Evolutionary conservation across 1,140 invertebrate genomes (phyloP), one percentile per base, ranked within the genome.

Genomic region (Zaprionus africanus): DNA sequence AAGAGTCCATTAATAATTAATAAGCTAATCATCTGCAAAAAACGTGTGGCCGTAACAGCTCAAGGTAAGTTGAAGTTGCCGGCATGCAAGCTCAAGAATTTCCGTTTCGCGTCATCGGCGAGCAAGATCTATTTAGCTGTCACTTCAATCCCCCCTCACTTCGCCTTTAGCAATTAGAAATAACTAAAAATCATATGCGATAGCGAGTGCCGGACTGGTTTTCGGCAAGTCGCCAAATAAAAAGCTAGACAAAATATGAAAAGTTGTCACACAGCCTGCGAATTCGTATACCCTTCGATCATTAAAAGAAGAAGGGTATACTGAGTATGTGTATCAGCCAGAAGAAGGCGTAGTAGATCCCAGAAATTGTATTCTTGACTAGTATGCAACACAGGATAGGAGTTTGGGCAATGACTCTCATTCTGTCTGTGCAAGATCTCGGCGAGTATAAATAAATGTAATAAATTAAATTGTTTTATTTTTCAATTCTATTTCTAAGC

Each of bases 201-300:
- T 67, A 77, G 66, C 36, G 58, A 60, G 69, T 79, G 78, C 53
- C 28, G 63, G 82, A 88, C 83, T 64, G 84, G 83, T 88, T 87
- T 49, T 46, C n/a, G 19, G 4, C 73, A 77, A 64, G 17, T 61
- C 63, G 60, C 17, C 36, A 46, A 38, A 36, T 17, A 58, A 57
- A 75, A 51, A 71, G 41, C 28, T 62, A 62, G 59, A 49, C 19
- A 54, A 31, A 53, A 58, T 11, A 51, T 26, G 58, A 79, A 67
- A 76, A 63, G 62, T 72, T 15, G 67, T 63, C 59, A 11, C 1
- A 41, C 43, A 71, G 53, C 68, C 54, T 58, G 63, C 43, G 22
- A 66, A 67, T 68, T 79, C 76, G 41, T 17, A 34, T 34, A 34
- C 9, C 9, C 31, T 11, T 2, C 9, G 31, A 34, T 0, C 4